A percentile compares a stretch with the other conserved stretches of the same genome.
Conservation (phyloP, 2,113 vertebrate species). For the Lathamus discolor region DNA sequence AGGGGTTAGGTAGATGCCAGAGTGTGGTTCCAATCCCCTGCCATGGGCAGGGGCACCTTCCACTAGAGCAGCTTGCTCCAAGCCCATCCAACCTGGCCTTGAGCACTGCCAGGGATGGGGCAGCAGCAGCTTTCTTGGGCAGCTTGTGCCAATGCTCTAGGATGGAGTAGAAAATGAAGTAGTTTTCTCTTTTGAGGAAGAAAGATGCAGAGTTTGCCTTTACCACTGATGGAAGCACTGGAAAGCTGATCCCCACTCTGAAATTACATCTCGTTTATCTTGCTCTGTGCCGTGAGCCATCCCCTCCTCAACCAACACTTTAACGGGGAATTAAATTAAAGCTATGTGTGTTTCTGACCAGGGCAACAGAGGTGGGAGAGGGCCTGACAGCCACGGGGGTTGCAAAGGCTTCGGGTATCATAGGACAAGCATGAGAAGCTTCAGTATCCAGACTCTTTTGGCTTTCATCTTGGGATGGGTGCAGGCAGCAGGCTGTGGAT, state of each 20-base stretch:
- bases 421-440: neutral
- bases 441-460: neutral
- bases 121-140: neutral
- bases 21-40: neutral
- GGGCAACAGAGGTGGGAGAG: neutral
- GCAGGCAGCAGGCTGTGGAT: neutral
- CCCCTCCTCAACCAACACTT: constrained; percentile 27
- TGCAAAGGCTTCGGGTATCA: neutral
- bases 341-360: neutral
- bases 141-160: neutral
- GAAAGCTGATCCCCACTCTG: neutral
- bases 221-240: neutral
- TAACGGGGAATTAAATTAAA: constrained; percentile 39
- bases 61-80: neutral
- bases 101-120: neutral
- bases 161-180: neutral
- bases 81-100: neutral
- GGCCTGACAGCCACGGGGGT: neutral
- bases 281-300: constrained; percentile 33
- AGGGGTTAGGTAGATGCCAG: neutral
- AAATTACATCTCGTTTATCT: constrained; percentile 44
- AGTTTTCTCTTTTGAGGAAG: neutral
- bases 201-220: neutral
- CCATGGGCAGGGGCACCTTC: neutral
- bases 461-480: neutral